Evolutionary conservation across 2,797 vertebrate genomes (phyloP).

Genomic region (Aldrovandia affinis): DNA sequence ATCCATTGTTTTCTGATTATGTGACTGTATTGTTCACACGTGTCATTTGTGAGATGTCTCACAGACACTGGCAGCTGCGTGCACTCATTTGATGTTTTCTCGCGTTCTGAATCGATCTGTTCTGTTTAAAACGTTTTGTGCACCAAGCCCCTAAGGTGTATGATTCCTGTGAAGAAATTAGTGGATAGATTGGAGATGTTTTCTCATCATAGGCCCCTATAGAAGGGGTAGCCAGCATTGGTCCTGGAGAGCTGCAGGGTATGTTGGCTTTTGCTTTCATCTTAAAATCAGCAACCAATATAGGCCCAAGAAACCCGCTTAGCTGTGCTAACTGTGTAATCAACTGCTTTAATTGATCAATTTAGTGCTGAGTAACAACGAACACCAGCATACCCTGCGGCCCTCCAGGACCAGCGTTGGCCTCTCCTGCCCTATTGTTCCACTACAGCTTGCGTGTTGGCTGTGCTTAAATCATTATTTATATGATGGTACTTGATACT

Average conservation of each 20-base stretch:
- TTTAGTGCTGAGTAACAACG: background rate
- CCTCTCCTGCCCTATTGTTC: background rate
- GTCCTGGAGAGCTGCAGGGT: no score
- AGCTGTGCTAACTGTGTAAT: background rate
- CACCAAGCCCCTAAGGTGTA: background rate
- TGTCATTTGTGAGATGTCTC: no score
- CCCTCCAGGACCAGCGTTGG: background rate
- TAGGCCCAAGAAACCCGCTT: background rate
- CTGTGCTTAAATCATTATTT: background rate
- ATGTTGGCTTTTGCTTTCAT: background rate
- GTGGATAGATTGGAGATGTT: background rate
- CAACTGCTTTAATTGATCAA: background rate
- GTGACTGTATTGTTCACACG: background rate
- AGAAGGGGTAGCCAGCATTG: no score
- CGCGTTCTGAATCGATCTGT: background rate
- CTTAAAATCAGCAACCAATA: background rate
- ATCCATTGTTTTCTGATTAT: background rate
- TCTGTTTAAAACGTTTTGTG: background rate
- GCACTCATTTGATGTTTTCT: background rate
- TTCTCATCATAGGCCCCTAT: background rate
- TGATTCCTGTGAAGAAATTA: background rate
- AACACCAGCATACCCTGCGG: background rate
- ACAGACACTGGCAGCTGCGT: background rate
- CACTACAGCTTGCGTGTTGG: background rate
- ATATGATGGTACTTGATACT: background rate